These are phyloP conservation scores for Adelosebastes latens DNA, from an alignment of 2,797 vertebrate genomes.

Conservation along the genomic window DNA sequence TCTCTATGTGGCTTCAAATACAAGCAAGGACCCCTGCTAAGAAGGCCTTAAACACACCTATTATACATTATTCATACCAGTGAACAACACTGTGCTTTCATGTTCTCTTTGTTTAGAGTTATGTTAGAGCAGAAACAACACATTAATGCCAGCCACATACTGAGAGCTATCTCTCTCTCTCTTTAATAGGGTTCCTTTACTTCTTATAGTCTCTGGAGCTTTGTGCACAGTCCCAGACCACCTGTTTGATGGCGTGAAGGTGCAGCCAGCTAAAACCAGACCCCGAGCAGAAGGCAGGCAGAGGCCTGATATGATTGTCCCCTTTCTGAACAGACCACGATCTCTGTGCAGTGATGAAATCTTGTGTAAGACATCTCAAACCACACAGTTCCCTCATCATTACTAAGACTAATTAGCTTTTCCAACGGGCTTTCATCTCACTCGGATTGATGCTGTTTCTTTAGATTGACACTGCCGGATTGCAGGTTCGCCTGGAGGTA, in stretches of 20 bases:
- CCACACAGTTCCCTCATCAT: constrained; percentile 21
- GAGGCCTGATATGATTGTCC: constrained; percentile 35
- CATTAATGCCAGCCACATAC: neutral
- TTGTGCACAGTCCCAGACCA: constrained; percentile 24
- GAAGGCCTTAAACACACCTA: neutral
- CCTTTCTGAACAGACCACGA: constrained; percentile 22
- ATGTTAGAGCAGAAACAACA: neutral
- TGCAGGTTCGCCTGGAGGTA: constrained; percentile 41
- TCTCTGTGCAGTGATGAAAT: constrained; percentile 58
- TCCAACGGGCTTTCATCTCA: constrained; percentile 46
- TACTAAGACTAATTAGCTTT: constrained; percentile 59
- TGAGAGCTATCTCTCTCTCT: neutral
- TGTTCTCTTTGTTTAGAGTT: neutral
- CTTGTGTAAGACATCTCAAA: constrained; percentile 50
- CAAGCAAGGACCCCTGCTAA: neutral
- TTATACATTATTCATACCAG: constrained; percentile 6
- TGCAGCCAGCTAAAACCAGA: constrained; percentile 22
- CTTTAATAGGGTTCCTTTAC: constrained; percentile 11
- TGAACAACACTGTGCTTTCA: neutral
- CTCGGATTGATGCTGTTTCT: constrained; percentile 49
- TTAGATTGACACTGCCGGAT: constrained; percentile 52
- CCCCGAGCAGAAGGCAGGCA: neutral
- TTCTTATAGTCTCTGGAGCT: constrained; percentile 18
- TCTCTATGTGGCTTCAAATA: neutral
- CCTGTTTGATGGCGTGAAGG: constrained; percentile 47